Base-by-base conservation (phyloP, 2,797 vertebrate genomes). In the Calcarius lapponicus region DNA sequence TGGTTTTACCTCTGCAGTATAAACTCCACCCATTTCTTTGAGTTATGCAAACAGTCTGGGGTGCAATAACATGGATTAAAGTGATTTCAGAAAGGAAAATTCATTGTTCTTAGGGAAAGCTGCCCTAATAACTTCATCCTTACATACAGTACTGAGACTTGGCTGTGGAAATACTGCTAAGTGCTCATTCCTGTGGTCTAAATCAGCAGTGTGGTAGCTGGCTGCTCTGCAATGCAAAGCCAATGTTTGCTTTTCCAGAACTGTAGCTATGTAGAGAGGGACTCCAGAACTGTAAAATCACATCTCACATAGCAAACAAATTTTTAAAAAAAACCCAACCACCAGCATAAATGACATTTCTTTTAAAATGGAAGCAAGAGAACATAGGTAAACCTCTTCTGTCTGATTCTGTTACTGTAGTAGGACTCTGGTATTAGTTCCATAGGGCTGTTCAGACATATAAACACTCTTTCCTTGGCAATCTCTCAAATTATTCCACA, bases 401-500 rank as follows among this genome's bases (percentile, higher is more conserved):
- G 1, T 38, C 70, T 58, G 71, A 8, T 50, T n/a, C 64, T 93
- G 38, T 87, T 57, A 24, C 19, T 80, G 86, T 24, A 80, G 57
- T 18, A 82, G 57, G 31, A 78, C 36, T 70, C 47, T 45, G 34
- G 45, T 56, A 54, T 84, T 67, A 66, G 34, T 60, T 92, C 82
- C 13, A 9, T 73, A 76, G 80, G 26, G 31, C 64, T 84, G 21
- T 86, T 81, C 76, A 93, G 85, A 50, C 20, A 28, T 18, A 60
- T 21, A 84, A 92, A 73, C 31, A 73, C 7, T 36, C 42, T 82
- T 58, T 80, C 48, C 56, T 93, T 96, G 85, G 54, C 73, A 76
- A 12, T 13, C 26, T 81, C 20, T 43, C 48, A 51, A 67, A 82
- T 87, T 88, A 71, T 76, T 87, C 31, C 42, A 42, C 17, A 43